Base-by-base conservation (phyloP, 1,140 invertebrate genomes). In the Lasioglossum baleicum region DNA sequence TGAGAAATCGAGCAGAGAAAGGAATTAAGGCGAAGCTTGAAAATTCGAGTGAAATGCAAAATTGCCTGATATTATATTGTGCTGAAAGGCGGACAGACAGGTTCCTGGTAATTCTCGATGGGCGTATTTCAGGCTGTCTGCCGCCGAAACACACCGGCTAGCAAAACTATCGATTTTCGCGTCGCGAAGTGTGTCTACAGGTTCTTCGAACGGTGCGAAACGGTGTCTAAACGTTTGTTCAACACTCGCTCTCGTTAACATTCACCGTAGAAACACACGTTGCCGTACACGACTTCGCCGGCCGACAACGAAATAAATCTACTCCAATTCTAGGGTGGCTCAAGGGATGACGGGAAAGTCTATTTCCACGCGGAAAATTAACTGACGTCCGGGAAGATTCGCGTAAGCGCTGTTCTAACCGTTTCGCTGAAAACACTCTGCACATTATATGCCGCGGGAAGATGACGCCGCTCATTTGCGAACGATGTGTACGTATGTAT, bases 361-460 rank as follows among this genome's bases (percentile, higher is more conserved):
- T 48, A 73, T 63, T 40, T 73, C 22, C 71, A 13, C 42, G 44
- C 26, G 71, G 44, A 40, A 64, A 74, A 64, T 74, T 74, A 40
- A 74, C 60, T 60, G 11, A 1, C 60, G 17, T n/a, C 44, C 31
- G 17, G 44, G 44, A 26, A 20, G 53, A 64, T 42, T 51, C 20
- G 42, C 20, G 42, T 51, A 17, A 73, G 61, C 71, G 71, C 2
- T 42, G 31, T 3, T 60, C 35, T 22, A 60, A 42, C 69, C 35
- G 31, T 71, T 42, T 42, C 53, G 11, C 53, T 20, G 53, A 35
- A 51, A 71, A 35, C 11, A 22, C 3, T 53, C 51, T 13, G 35
- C 7, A 20, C 51, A 40, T 48, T 40, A 31, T 56, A 42, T 22
- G 42, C n/a, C 5, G 20, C 42, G 3, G 20, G 40, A 40, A 22